Percentiles rank a stretch among this genome's conserved stretches.
Evolutionary conservation across 2,113 vertebrate genomes (phyloP).

Genomic region (Eretmochelys imbricata): DNA sequence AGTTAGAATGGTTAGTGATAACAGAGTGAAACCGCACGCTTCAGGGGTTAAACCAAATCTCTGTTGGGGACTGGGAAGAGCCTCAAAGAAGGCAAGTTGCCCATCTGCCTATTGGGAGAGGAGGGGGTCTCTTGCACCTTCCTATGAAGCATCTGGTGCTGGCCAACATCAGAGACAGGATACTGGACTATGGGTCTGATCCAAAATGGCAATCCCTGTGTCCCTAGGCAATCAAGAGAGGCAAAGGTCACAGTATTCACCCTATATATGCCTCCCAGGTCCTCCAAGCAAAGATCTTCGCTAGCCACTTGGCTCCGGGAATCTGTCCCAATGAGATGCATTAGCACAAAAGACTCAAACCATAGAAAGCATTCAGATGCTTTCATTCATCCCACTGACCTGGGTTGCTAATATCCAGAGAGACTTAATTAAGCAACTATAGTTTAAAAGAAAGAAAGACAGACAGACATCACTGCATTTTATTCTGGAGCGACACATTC

Average conservation of each 20-base stretch:
- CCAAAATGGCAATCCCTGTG: not conserved
- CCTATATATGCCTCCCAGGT: not conserved
- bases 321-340: not conserved
- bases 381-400: not conserved
- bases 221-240: not conserved
- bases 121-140: not conserved
- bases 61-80: not conserved
- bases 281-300: not conserved
- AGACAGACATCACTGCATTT: not conserved
- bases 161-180: not conserved
- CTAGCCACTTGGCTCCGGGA: not conserved
- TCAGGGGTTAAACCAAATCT: not conserved
- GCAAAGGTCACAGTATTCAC: not conserved
- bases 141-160: not conserved
- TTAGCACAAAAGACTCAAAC: not conserved
- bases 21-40: not conserved
- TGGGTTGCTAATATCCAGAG: not conserved
- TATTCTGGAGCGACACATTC: not conserved
- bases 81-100: not conserved
- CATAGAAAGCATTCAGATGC: not conserved
- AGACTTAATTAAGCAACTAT: not conserved
- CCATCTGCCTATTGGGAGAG: too few species aligned
- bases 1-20: not conserved
- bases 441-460: not conserved
- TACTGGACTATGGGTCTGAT: not conserved